These are phyloP conservation scores for Haplochromis vanheusdeni DNA, from an alignment of 2,113 vertebrate genomes.

Conservation along the genomic window DNA sequence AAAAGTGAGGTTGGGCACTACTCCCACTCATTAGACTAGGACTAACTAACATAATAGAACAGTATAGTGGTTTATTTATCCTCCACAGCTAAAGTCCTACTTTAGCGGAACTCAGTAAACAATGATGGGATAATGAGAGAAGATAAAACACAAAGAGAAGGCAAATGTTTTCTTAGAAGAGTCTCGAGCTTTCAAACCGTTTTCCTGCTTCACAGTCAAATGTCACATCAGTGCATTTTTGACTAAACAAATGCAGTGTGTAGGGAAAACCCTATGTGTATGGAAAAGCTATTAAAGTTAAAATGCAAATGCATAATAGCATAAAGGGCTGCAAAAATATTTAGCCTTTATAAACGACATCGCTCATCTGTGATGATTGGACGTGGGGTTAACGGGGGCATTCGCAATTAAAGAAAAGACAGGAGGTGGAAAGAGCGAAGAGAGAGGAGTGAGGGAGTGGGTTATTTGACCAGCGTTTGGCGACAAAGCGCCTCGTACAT, in stretches of 20 bases:
- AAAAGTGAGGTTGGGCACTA: neutral
- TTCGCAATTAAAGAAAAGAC: conserved; percentile 16
- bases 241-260: neutral
- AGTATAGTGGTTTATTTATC: neutral
- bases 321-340: neutral
- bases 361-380: conserved; percentile 26
- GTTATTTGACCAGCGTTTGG: conserved; percentile 56
- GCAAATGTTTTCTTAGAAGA: neutral
- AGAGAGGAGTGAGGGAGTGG: conserved; percentile 40
- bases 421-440: conserved; percentile 47
- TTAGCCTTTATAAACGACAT: neutral
- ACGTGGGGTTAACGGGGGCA: conserved; percentile 31
- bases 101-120: neutral
- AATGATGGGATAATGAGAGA: neutral
- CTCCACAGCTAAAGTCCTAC: neutral
- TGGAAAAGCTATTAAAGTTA: neutral
- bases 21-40: neutral
- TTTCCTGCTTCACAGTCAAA: neutral
- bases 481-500: conserved; percentile 45
- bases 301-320: neutral
- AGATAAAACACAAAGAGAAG: neutral
- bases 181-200: neutral
- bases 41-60: neutral
- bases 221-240: neutral
- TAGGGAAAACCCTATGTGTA: neutral